These are phyloP conservation scores for Macrosiphum euphorbiae DNA, from an alignment of 2,888 invertebrate genomes.

Conservation along the genomic window DNA sequence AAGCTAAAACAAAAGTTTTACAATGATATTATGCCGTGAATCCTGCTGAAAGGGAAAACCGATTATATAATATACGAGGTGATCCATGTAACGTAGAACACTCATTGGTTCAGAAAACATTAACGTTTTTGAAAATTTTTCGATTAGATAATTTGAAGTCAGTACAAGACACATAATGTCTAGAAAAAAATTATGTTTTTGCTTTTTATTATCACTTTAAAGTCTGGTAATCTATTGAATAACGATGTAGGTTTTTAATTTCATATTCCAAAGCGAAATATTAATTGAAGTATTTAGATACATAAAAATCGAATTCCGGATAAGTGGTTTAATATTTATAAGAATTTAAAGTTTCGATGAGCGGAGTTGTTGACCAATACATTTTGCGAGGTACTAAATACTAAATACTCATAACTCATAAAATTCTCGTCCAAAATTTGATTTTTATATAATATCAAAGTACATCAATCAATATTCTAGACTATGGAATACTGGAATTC, in stretches of 20 bases:
- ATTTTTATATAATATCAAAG: not conserved
- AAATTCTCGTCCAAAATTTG: not conserved
- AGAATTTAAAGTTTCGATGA: not conserved
- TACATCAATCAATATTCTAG: not conserved
- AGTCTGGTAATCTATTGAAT: not conserved
- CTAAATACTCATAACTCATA: not conserved
- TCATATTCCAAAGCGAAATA: not conserved
- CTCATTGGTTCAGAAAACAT: not conserved
- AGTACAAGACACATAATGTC: not conserved
- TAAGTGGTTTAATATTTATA: not conserved
- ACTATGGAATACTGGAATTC: not conserved
- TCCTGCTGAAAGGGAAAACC: not conserved
- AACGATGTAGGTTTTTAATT: not conserved
- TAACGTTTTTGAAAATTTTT: not conserved
- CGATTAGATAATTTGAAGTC: not conserved
- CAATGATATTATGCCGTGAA: not conserved
- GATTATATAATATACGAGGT: not conserved
- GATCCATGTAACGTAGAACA: not conserved
- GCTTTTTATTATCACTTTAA: not conserved
- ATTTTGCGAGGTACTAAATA: not conserved
- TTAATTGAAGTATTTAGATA: not conserved
- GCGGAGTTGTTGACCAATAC: not conserved
- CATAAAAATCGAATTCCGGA: not conserved
- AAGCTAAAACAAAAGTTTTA: not conserved
- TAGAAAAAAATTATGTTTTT: not conserved